Evolutionary conservation across 2,113 vertebrate genomes (phyloP), one percentile per base, ranked within the genome.

Genomic region (Terrapene triunguis): DNA sequence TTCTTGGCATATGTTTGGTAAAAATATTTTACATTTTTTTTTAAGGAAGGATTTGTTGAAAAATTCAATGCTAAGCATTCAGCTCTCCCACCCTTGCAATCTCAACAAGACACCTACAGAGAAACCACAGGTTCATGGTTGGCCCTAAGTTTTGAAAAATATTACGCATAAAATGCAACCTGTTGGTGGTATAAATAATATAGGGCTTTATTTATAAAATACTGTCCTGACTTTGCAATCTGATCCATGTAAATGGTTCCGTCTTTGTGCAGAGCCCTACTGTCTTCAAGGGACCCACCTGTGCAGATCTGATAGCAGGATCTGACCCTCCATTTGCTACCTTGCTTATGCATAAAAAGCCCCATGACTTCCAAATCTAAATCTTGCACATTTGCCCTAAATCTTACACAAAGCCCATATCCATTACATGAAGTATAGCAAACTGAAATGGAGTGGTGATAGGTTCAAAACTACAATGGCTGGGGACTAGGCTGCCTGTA

Each of bases 1-100:
- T 97, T 91, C 83, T 94, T 96, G 94, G 80, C 89, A 95, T 95
- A 96, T 96, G 96, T 96, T 85, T 97, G 92, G 92, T 96, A 96
- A 89, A 72, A 96, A 94, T 97, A 96, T 95, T 97, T 97, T 97
- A 95, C 62, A 85, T 87, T 80, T 11, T 94, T 17, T 88, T 96
- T 96, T 93, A 89, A 94, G 89, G 88, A 92, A 92, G 85, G 82
- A 35, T 87, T 87, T 91, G n/a, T 6, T 92, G 92, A 96, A 92
- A 91, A 91, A 91, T 79, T 82, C 32, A 69, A 51, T 50, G 88
- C 86, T 83, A 86, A 85, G 89, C 90, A 74, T 80, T 87, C 55
- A 14, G 13, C 2, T 13, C 51, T 29, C 80, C 50, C n/a, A n/a
- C 78, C 55, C 87, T 93, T 80, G 81, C 87, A 48, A 22, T 1